Evolutionary conservation across 2,113 vertebrate species (phyloP), one percentile per base, ranked within the genome.

Genomic region (Gymnorhina tibicen): DNA sequence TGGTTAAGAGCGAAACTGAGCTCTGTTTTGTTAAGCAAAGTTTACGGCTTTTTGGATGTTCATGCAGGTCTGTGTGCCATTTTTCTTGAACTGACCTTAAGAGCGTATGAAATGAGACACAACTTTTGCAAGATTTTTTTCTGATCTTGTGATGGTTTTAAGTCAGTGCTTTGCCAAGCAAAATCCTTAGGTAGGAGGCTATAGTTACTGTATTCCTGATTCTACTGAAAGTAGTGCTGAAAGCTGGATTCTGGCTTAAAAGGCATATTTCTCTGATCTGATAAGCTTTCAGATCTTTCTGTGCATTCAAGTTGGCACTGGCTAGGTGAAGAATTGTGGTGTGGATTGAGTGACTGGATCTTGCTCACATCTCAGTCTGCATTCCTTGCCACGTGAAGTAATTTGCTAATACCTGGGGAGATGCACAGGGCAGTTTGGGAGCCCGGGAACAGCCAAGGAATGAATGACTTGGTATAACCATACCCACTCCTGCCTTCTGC

Each of bases 11-110:
- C 28, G 59, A 84, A 89, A 33, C 9, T 10, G 39, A 92, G 76
- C 18, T 86, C 68, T 93, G 56, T 88, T 94, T 95, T 81, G 35
- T 91, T 95, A 96, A 91, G 68, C 78, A 10, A 83, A 72, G n/a
- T 52, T 73, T 56, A 52, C 41, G 77, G 53, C 41, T 60, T 81
- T 82, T 90, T 80, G 82, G 78, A 88, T 91, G 59, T 69, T 67
- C 39, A 3, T 49, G 33, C 26, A 66, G 16, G 27, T 62, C 33
- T 58, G n/a, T 24, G 44, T 76, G 93, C 69, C 16, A 17, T 89
- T 94, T 96, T 62, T 33, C 62, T 69, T 76, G 39, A 93, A 23
- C 35, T 79, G 66, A 69, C 28, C 46, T 77, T 53, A 73, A 50
- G n/a, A 67, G 20, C 5, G 1, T n/a, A n/a, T 64, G 46, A 74